A percentile compares a stretch with the other conserved stretches of the same genome.
Conservation (phyloP, 1,140 invertebrate genomes). For the Mactra quadrangularis region DNA sequence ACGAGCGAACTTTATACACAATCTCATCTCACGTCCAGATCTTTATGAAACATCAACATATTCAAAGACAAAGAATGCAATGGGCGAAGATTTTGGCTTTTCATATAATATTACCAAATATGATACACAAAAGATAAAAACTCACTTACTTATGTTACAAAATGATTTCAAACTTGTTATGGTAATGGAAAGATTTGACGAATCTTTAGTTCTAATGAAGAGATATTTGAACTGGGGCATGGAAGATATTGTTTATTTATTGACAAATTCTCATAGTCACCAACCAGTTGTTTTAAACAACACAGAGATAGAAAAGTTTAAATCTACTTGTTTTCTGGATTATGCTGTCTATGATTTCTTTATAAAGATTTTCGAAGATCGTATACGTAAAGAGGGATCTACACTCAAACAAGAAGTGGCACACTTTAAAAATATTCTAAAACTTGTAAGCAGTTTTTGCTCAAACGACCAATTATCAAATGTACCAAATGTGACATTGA, state of each 20-base stretch:
- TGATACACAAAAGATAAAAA: conserved; percentile 39
- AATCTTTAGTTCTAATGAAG: conserved; percentile 85
- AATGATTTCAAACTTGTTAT: conserved; percentile 84
- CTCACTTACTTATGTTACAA: conserved; percentile 60
- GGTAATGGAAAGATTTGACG: conserved; percentile 85
- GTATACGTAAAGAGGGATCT: not conserved
- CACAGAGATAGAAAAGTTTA: conserved; percentile 9
- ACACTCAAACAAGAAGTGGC: conserved; percentile 9
- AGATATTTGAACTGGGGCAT: conserved; percentile 84
- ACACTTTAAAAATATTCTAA: conserved; percentile 16
- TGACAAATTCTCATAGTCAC: conserved; percentile 19
- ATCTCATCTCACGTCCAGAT: conserved; percentile 45
- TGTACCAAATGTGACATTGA: not conserved
- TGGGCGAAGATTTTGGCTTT: conserved; percentile 72
- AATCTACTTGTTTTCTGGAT: conserved; percentile 18
- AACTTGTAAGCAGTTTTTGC: conserved; percentile 1
- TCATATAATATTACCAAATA: not conserved
- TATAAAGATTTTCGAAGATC: conserved; percentile 8
- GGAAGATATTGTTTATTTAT: conserved; percentile 81
- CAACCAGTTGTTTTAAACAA: not conserved
- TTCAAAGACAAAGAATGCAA: conserved; percentile 69
- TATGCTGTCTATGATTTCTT: conserved; percentile 43
- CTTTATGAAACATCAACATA: conserved; percentile 44
- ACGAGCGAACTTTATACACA: conserved; percentile 25
- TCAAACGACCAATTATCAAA: too few relatives aligned